Evolutionary conservation across 1,140 invertebrate species (phyloP), one percentile per base, ranked within the genome.

Genomic region (Neuroterus valhalla): DNA sequence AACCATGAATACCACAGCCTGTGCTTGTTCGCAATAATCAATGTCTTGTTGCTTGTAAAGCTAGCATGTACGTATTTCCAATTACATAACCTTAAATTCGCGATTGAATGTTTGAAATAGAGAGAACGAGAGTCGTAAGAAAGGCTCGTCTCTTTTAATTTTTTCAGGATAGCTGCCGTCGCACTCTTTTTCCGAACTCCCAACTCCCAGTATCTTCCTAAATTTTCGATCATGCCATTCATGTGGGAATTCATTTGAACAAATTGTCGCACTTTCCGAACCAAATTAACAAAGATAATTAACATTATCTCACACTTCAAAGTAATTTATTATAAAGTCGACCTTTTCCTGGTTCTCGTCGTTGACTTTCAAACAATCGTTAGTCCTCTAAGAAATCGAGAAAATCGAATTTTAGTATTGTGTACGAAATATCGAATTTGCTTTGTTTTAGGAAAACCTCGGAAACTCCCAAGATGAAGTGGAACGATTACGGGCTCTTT

Each of bases 121-220:
- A 38, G 14, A 62, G 21, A 62, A 31, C 5, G 31, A 62, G 55
- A 62, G 55, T 62, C 55, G 42, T 67, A n/a, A 48, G 55, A n/a
- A 48, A 48, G 44, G 73, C 31, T 52, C 66, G 73, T 67, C 72
- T 82, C 68, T 80, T 82, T 84, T 88, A 78, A 85, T 87, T 89
- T 82, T 88, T 88, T 84, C 89, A 90, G 89, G 89, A 86, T 88
- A 90, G 86, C 89, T 88, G 88, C 87, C 88, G 88, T 90, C 89
- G 89, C 88, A 90, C 87, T 87, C 85, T 84, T 82, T 81, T 80
- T 83, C 84, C 70, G 50, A 75, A 83, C 8, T 76, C 80, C 78
- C 73, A 75, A 62, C 71, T 77, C 81, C 76, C 70, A 77, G 72
- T 78, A 79, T 68, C 55, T n/a, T 62, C 31, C 14, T 23, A 62